Evolutionary conservation across 2,888 invertebrate species (phyloP), one percentile per base, ranked within the genome.

Genomic region (Philhelius pedissequus): DNA sequence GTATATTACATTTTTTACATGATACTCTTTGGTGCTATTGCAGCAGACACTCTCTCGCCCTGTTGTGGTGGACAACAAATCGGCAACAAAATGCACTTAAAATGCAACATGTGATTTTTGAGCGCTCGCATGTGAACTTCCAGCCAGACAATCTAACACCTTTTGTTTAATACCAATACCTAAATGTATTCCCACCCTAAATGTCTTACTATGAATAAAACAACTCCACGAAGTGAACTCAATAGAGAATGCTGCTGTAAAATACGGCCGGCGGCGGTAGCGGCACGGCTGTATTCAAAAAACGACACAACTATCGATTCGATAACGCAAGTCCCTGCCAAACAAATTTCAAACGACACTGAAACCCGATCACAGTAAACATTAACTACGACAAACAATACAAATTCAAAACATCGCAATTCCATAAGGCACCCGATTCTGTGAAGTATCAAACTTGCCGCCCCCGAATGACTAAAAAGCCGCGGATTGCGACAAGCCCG

Each of bases 391-490:
- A 74, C 58, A 40, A 3, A n/a, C n/a, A 38, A 54, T 7, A 54
- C 40, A 20, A 62, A 62, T 13, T 13, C 25, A 35, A 22, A 71
- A 71, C 76, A 79, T 56, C 69, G 84, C 80, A 69, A 77, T 81
- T 56, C 81, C 86, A 86, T 86, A 86, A 81, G 71, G 86, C 86
- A 86, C 86, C 76, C 62, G 80, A 75, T 50, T 80, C 80, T 80
- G 54, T 77, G 18, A 48, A 48, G 56, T 38, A 48, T 62, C 76
- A 50, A 66, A 75, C 70, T 66, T 45, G 40, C 76, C 73, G 80
- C 80, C 70, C 80, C 20, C 70, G 40, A 69, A 76, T 69, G 77
- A 77, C 66, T 70, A 27, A 64, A 70, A 70, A 75, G 64, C 68
- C 56, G 20, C 20, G 50, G 58, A 40, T 35, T 25, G 54, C 78